Base-by-base conservation (phyloP, 92 coral and sea anemone genomes). In the Isaurus tuberculatus region DNA sequence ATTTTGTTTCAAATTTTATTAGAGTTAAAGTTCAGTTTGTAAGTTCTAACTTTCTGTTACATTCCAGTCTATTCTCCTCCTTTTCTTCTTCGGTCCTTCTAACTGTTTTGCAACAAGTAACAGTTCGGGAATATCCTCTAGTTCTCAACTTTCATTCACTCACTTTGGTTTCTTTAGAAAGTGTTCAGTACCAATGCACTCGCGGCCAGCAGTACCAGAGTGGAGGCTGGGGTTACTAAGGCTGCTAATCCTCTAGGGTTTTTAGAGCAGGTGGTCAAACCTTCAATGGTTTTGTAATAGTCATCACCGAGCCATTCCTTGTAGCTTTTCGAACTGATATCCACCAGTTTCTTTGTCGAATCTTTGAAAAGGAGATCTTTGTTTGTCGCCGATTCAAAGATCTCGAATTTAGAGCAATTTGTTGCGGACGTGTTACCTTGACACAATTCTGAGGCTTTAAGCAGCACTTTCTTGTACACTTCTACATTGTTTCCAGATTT, bases 331-430 rank as follows among this genome's bases (percentile, higher is more conserved):
- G 36, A 60, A 11, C 75, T 67, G 55, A 85, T 83, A 65, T 73
- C 70, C 4, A 67, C 48, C 27, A 89, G 83, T 40, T 32, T 25
- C 36, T 72, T 65, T 14, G 92, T 85, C 22, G 89, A 89, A 37
- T 85, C 87, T 34, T 81, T 80, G 77, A 89, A 89, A 26, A 89
- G 28, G 20, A 89, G 89, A 27, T 85, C 51, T 17, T 40, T 73
- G 14, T 63, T 58, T 1, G 17, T 28, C 7, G 43, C 0, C 2
- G 92, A 89, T 57, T 65, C 25, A 64, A 89, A 89, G 71, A 89
- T 57, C 36, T 19, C 33, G 79, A 89, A 85, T 0, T 10, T 19
- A 9, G 68, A 32, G 66, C 89, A 73, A 32, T 84, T 30, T 66
- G 70, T 31, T 10, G 80, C 64, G 5, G 92, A 51, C 1, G 32